Evolutionary conservation across 2,888 invertebrate species (phyloP), one percentile per base, ranked within the genome.

Genomic region (Gnatocerus cornutus): DNA sequence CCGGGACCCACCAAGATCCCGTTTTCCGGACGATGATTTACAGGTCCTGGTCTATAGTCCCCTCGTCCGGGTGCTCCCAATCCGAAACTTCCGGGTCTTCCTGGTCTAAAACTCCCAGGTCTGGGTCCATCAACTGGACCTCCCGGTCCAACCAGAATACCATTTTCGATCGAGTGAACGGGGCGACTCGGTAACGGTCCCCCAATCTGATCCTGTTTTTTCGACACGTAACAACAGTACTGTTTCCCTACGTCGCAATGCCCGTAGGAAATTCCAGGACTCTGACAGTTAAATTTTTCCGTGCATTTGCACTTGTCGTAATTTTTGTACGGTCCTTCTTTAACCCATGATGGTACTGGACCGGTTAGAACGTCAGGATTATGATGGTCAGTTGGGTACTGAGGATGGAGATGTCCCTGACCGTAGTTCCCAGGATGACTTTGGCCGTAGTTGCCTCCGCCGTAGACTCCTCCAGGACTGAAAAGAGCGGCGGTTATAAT

Each of bases 221-320:
- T 78, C 3, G 78, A 79, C 64, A 87, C 87, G 82, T 87, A 90
- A 78, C 92, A 92, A 79, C 92, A 92, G 70, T 91, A 88, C 73
- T 86, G 88, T 80, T 90, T 90, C 6, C 89, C 90, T 0, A 83
- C 83, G 29, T 90, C 89, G 76, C 92, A 92, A 13, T 88, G 87
- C 8, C 89, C 89, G 73, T 88, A 88, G 68, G 87, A 86, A 33
- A 89, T 82, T 45, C 87, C 88, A 3, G 85, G 85, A 5, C 85
- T 84, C 41, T 86, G 86, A 73, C 89, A 89, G 77, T 89, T 89
- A 79, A 88, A 88, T 68, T 86, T 85, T 74, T 86, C 86, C 8
- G 87, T 85, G 73, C 89, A 89, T 74, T 86, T 87, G 81, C 89
- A 89, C 8, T 78, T 81, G 66, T 84, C 85, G 73, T 81, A 84